Evolutionary conservation across 2,888 invertebrate genomes (phyloP).

Genomic region (Ptychoptera contaminata): DNA sequence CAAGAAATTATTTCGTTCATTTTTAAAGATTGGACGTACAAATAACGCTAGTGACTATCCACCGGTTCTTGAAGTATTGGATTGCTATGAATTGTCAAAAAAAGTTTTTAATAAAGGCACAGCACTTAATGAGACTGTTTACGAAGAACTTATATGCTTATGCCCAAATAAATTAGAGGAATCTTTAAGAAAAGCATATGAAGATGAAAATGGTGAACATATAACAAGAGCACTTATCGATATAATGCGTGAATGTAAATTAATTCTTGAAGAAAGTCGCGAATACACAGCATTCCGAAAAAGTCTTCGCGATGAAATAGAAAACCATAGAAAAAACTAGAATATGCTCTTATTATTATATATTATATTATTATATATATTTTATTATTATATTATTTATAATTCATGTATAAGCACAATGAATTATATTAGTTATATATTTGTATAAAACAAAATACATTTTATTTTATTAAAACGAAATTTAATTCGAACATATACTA

Average conservation of each 20-base stretch:
- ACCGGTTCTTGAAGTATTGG: conserved; percentile 12
- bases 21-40: conserved; percentile 4
- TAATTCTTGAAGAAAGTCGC: conserved; percentile 4
- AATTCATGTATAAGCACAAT: no score
- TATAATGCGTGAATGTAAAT: conserved; percentile 23
- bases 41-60: not conserved
- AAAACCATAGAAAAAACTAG: no score
- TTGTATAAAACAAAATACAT: no score
- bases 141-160: conserved; percentile 20
- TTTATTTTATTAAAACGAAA: no score
- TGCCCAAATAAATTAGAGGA: conserved; percentile 21
- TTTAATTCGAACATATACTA: not conserved
- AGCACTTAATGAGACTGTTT: conserved; percentile 20
- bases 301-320: no score
- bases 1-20: conserved; percentile 8
- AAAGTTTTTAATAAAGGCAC: conserved; percentile 16
- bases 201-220: not conserved
- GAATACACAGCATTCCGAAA: no score
- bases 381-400: no score
- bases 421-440: no score
- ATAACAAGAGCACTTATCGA: conserved; percentile 19
- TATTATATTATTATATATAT: no score
- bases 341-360: no score
- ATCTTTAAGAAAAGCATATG: conserved; percentile 17
- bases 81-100: conserved; percentile 22